Evolutionary conservation across 2,888 invertebrate genomes (phyloP).

Genomic region (Acronicta psi): DNA sequence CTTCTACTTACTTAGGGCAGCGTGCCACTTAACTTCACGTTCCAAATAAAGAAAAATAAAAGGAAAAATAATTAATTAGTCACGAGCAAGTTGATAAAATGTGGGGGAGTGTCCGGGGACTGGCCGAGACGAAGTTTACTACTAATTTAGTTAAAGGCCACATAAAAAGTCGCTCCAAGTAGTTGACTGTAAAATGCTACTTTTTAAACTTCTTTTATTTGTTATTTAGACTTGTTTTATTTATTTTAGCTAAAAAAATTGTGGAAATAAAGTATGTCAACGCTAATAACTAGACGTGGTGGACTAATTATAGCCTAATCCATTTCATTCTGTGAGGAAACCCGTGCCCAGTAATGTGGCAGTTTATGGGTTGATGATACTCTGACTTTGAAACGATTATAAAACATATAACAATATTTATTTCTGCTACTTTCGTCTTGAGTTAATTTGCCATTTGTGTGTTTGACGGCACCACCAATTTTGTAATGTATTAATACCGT

Average conservation of each 20-base stretch:
- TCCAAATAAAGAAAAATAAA: conserved; percentile 28
- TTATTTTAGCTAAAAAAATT: too few species aligned
- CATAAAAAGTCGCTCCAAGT: conserved; percentile 60
- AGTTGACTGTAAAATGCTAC: conserved; percentile 49
- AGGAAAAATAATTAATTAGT: conserved; percentile 52
- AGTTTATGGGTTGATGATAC: too few species aligned
- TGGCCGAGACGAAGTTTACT: conserved; percentile 55
- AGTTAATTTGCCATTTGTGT: too few species aligned
- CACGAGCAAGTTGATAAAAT: conserved; percentile 37
- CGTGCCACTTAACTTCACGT: conserved; percentile 15
- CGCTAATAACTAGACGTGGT: too few species aligned
- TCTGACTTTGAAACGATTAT: too few species aligned
- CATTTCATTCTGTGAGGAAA: too few species aligned
- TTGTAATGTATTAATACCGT: background rate
- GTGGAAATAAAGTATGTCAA: too few species aligned
- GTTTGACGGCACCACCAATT: too few species aligned
- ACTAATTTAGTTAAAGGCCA: conserved; percentile 63
- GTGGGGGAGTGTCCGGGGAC: conserved; percentile 8
- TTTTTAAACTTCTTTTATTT: conserved; percentile 47
- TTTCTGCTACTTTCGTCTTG: too few species aligned
- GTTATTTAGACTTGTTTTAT: conserved; percentile 10
- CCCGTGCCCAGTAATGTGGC: too few species aligned
- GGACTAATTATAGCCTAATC: too few species aligned
- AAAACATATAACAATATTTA: too few species aligned
- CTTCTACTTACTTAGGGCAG: conserved; percentile 1